A percentile compares a stretch with the other conserved stretches of the same genome.
Conservation (phyloP, 2,888 invertebrate genomes). For the Pristionchus maxplancki region DNA sequence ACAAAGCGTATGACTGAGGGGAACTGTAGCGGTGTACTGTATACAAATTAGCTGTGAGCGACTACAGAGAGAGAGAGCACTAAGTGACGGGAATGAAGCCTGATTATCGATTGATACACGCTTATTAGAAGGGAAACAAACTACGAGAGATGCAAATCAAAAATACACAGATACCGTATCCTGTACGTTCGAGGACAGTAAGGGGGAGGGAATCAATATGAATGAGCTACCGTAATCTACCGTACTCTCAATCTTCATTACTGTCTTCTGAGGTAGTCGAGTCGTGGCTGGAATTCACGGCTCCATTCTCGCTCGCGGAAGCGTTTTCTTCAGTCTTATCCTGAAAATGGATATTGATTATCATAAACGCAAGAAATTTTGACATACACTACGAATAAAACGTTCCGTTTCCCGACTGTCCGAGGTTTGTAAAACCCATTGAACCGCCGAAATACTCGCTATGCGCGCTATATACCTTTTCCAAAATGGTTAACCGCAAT, state of each 20-base stretch:
- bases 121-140: background rate
- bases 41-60: background rate
- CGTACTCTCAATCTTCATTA: constrained; percentile 19
- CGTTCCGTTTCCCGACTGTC: too few relatives aligned
- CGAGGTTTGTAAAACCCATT: too few relatives aligned
- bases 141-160: background rate
- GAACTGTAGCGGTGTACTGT: background rate
- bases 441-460: too few relatives aligned
- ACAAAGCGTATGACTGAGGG: constrained; percentile 4
- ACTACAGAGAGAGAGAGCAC: background rate
- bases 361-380: too few relatives aligned
- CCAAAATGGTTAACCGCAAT: too few relatives aligned
- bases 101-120: constrained; percentile 10
- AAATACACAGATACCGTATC: constrained; percentile 34
- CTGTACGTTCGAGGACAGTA: background rate
- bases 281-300: constrained; percentile 12
- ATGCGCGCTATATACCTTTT: too few relatives aligned
- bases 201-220: background rate
- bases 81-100: background rate
- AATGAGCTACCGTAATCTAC: background rate
- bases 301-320: background rate
- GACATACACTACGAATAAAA: too few relatives aligned
- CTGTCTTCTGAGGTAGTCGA: constrained; percentile 36
- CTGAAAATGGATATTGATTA: background rate
- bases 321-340: background rate